A percentile compares a stretch with the other conserved stretches of the same genome.
Conservation (phyloP, 92 coral and sea anemone genomes). For the Desmophyllum pertusum region DNA sequence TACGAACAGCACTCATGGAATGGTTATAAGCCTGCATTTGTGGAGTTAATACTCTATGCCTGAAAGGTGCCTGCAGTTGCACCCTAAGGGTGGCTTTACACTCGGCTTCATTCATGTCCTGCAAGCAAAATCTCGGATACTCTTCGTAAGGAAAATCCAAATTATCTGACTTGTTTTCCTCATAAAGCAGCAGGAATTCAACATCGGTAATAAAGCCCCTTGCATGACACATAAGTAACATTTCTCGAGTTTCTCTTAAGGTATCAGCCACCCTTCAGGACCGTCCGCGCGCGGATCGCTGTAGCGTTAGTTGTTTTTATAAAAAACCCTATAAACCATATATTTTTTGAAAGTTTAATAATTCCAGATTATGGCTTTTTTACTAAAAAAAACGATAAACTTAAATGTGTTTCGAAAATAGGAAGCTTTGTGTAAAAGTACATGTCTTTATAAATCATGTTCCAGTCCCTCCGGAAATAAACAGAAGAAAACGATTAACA, state of each 20-base stretch:
- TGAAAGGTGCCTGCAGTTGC: conserved; percentile 30
- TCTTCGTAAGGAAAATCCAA: conserved; percentile 44
- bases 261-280: too few relatives aligned
- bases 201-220: conserved; percentile 32
- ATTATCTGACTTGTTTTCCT: conserved; percentile 48
- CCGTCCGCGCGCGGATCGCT: too few relatives aligned
- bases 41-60: conserved; percentile 14
- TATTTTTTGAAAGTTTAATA: too few relatives aligned
- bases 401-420: too few relatives aligned
- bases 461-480: too few relatives aligned
- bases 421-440: too few relatives aligned
- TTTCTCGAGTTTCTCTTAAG: conserved; percentile 39
- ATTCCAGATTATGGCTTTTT: too few relatives aligned
- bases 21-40: conserved; percentile 39
- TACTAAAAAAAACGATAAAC: too few relatives aligned
- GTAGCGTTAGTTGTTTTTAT: too few relatives aligned
- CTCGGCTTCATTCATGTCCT: conserved; percentile 41
- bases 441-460: too few relatives aligned
- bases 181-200: conserved; percentile 36
- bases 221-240: conserved; percentile 36
- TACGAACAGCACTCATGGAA: conserved; percentile 55
- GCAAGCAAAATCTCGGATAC: conserved; percentile 28
- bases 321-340: too few relatives aligned
- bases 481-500: too few relatives aligned
- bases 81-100: conserved; percentile 38